These are phyloP conservation scores for Eleutherodactylus coqui DNA, from an alignment of 2,797 vertebrate species.

Conservation along the genomic window DNA sequence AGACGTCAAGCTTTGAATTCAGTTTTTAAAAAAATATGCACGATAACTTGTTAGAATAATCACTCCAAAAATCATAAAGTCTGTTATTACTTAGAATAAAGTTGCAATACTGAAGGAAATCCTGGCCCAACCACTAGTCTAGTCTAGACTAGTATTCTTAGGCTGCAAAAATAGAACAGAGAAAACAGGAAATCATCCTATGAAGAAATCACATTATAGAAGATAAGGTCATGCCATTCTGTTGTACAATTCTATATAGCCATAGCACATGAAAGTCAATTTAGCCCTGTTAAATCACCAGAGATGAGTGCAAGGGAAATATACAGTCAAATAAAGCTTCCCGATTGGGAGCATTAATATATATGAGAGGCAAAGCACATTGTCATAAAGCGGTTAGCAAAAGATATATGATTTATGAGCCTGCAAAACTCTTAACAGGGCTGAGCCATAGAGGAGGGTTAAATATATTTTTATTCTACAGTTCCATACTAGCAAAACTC, in stretches of 20 bases:
- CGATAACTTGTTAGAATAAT: no score
- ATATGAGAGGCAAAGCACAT: slow-evolving; percentile 37
- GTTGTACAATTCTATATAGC: slow-evolving; percentile 16
- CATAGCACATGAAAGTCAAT: slow-evolving; percentile 29
- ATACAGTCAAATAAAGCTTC: not conserved
- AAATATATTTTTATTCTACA: slow-evolving; percentile 40
- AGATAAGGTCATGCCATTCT: slow-evolving; percentile 3
- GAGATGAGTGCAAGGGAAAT: slow-evolving; percentile 5
- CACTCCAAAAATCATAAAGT: no score
- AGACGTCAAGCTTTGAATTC: no score
- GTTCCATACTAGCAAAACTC: not conserved
- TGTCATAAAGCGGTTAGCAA: slow-evolving; percentile 45
- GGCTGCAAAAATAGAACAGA: not conserved
- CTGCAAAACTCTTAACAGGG: slow-evolving; percentile 50
- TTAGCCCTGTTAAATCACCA: slow-evolving; percentile 20
- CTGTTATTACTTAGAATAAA: no score
- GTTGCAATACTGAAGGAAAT: no score
- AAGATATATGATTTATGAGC: slow-evolving; percentile 45
- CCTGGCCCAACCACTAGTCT: not conserved
- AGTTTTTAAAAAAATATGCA: no score
- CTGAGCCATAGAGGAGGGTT: slow-evolving; percentile 31
- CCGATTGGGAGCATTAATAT: slow-evolving; percentile 47
- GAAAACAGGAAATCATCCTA: not conserved
- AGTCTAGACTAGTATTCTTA: not conserved
- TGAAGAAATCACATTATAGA: slow-evolving; percentile 13